Evolutionary conservation across 1,140 invertebrate species (phyloP), one percentile per base, ranked within the genome.

Genomic region (Sitobion miscanthi): DNA sequence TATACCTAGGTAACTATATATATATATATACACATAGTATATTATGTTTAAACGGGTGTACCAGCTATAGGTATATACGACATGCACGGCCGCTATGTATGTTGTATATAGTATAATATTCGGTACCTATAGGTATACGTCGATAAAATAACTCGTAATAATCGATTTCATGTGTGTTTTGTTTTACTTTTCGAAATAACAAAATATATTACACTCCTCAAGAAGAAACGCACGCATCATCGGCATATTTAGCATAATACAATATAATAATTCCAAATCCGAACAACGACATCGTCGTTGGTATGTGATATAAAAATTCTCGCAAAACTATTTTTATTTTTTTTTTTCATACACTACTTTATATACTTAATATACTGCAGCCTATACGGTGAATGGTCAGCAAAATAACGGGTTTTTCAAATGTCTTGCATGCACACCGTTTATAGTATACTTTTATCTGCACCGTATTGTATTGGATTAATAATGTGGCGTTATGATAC

Each of bases 361-460:
- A 83, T 42, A 42, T 83, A 42, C 21, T 6, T 38, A 35, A 35
- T 35, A 83, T 83, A 83, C 5, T 82, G 20, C 52, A 7, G 52
- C 52, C 52, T 54, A 54, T 82, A 83, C 21, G 8, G 42, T 14
- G 83, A 45, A 86, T 45, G 42, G 83, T 86, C 23, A 25, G 83
- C 42, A 86, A 86, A 86, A 42, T 86, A 86, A 86, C 83, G 83
- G 83, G 83, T 42, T 86, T 86, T 86, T 47, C 83, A 86, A 86
- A 86, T 86, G 83, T 86, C 38, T 35, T 77, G 30, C 30, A 30
- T 69, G 62, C 11, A 69, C 30, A 69, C n/a, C n/a, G 62, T 77
- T 77, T 77, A 77, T 77, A n/a, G 14, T 69, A 14, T 69, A 69
- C 62, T 77, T 77, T 77, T 77, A 77, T 77, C 62, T 77, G 17